A percentile compares a stretch with the other conserved stretches of the same genome.
Evolutionary conservation across 2,888 invertebrate species (phyloP).

Genomic region (Pollenia labialis): DNA sequence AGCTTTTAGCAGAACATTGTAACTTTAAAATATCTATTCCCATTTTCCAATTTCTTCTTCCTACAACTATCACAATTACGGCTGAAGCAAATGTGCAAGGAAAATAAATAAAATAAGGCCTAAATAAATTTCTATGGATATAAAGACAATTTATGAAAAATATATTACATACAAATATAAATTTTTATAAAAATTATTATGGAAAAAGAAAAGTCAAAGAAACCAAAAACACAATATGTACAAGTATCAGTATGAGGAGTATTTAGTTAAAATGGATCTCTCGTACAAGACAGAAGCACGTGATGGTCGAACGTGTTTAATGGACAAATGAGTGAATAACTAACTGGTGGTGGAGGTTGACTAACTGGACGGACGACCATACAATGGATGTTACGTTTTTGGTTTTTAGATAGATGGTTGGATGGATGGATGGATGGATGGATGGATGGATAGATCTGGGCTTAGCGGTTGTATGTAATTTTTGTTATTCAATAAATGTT

Average conservation of each 20-base stretch:
- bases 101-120: conserved; percentile 17
- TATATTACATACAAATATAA: not conserved
- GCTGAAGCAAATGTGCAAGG: not conserved
- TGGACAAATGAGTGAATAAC: conserved; percentile 67
- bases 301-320: conserved; percentile 79
- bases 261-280: conserved; percentile 81
- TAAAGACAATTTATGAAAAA: conserved; percentile 15
- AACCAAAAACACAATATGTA: not conserved
- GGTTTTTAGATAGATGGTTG: not conserved
- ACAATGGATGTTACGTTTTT: conserved; percentile 40
- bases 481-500: conserved; percentile 53
- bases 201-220: conserved; percentile 23
- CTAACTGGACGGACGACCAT: conserved; percentile 62
- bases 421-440: conserved; percentile 32
- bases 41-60: conserved; percentile 25
- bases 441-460: conserved; percentile 32
- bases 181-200: conserved; percentile 34
- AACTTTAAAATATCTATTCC: conserved; percentile 23
- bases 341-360: conserved; percentile 20
- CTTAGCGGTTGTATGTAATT: conserved; percentile 52
- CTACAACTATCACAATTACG: conserved; percentile 6
- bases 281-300: conserved; percentile 82
- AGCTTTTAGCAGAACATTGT: not conserved
- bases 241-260: not conserved
- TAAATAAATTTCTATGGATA: not conserved